These are phyloP conservation scores for Cryptophagus acutangulus DNA, from an alignment of 2,888 invertebrate genomes.

Conservation along the genomic window DNA sequence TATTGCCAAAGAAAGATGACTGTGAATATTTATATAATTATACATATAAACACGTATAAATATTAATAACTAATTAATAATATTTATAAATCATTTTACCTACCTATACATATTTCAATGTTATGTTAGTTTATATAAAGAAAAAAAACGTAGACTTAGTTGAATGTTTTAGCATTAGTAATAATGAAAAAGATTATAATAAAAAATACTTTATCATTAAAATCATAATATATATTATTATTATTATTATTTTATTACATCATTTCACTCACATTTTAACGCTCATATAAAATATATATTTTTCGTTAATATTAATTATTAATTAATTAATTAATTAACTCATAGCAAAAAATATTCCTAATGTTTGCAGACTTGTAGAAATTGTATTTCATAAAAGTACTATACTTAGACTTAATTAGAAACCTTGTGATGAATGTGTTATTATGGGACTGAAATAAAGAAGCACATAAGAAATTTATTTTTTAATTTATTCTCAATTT, in stretches of 20 bases:
- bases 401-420: slow-evolving; percentile 33
- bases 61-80: too few species aligned
- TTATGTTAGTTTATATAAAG: slow-evolving; percentile 35
- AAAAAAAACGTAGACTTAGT: slow-evolving; percentile 35
- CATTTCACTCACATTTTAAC: slow-evolving; percentile 28
- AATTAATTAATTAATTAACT: slow-evolving; percentile 3
- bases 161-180: slow-evolving; percentile 37
- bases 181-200: slow-evolving; percentile 26
- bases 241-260: slow-evolving; percentile 24
- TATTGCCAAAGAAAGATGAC: slow-evolving; percentile 47
- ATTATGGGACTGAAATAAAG: slow-evolving; percentile 40
- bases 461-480: slow-evolving; percentile 7
- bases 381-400: slow-evolving; percentile 24
- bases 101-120: slow-evolving; percentile 41
- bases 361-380: slow-evolving; percentile 16
- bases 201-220: slow-evolving; percentile 15
- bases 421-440: slow-evolving; percentile 36
- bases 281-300: slow-evolving; percentile 25
- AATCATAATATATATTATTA: neutral
- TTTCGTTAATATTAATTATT: slow-evolving; percentile 17
- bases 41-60: too few species aligned
- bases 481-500: neutral
- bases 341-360: too few species aligned
- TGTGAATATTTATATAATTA: slow-evolving; percentile 45
- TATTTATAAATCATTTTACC: too few species aligned